Evolutionary conservation across 1,140 invertebrate species (phyloP).

Genomic region (Onthophagus taurus): DNA sequence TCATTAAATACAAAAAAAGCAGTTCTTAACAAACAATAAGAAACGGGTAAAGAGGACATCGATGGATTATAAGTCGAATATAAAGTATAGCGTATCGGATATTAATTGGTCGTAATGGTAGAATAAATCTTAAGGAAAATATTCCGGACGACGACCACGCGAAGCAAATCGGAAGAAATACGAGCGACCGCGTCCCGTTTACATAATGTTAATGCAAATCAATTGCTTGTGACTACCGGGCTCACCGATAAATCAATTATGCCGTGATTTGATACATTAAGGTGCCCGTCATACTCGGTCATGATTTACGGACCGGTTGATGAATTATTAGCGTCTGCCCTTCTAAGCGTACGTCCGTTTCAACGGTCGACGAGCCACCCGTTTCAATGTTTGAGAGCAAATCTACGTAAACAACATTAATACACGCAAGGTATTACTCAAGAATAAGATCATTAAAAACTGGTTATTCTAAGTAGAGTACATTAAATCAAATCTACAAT

Average conservation of each 20-base stretch:
- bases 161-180: constrained; percentile 30
- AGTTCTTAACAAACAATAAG: background rate
- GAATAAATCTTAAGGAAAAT: constrained; percentile 20
- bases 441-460: too few relatives aligned
- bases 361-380: too few relatives aligned
- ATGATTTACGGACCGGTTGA: constrained; percentile 27
- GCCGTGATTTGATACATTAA: constrained; percentile 33
- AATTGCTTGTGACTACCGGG: constrained; percentile 33
- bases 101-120: constrained; percentile 12
- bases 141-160: constrained; percentile 21
- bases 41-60: background rate
- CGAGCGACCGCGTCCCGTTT: constrained; percentile 29
- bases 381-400: too few relatives aligned
- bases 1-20: background rate
- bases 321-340: constrained; percentile 30
- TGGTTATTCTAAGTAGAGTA: too few relatives aligned
- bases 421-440: too few relatives aligned
- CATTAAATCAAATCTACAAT: too few relatives aligned
- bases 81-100: constrained; percentile 1
- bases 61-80: background rate
- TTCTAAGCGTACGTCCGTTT: too few relatives aligned
- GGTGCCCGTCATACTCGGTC: constrained; percentile 27
- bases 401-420: too few relatives aligned
- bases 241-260: constrained; percentile 32
- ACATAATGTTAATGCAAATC: constrained; percentile 35